Evolutionary conservation across 2,797 vertebrate species (phyloP), one percentile per base, ranked within the genome.

Genomic region (Darevskia nairensis): DNA sequence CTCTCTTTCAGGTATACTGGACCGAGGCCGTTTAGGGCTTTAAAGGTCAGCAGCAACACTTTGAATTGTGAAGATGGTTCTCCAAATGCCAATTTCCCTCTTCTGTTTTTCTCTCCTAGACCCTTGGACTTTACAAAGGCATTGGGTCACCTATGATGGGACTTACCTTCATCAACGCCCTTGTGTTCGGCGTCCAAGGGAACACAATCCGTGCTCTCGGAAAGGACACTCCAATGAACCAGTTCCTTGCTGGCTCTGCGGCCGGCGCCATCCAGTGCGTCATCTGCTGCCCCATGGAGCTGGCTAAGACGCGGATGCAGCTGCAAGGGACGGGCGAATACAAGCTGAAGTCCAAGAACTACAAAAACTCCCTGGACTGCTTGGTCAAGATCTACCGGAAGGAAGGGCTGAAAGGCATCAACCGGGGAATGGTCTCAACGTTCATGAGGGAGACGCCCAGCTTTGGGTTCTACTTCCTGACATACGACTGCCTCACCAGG

Each of bases 81-180:
- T 71, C 94, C 76, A 93, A 86, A 71, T 29, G 23, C 8, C 17
- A 27, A 61, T 86, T 83, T 23, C 8, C 8, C 44, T 10, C 4
- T 4, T 23, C 86, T 85, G 13, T 66, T 21, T 85, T 84, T 79
- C 86, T 77, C 76, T 82, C 32, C 2, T 94, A 99, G 99, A 91
- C 97, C 84, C 94, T 98, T 90, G 99, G 99, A 85, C 97, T 99
- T 87, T 99, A 99, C 94, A 99, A 98, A 97, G 99, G 99, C 76
- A 98, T 99, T 61, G 99, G 99, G 76, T 99, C 99, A 3, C 99
- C 99, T 13, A 99, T 99, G 98, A 99, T 99, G 98, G 99, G 99
- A 88, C 97, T 99, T 6, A 99, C 99, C 0, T 99, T 99, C 96
- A 99, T 99, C 97, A 99, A 99, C 0, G 99, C 99, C 0, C 98